Conservation (phyloP, 2,113 vertebrate species). For the Ranitomeya variabilis region DNA sequence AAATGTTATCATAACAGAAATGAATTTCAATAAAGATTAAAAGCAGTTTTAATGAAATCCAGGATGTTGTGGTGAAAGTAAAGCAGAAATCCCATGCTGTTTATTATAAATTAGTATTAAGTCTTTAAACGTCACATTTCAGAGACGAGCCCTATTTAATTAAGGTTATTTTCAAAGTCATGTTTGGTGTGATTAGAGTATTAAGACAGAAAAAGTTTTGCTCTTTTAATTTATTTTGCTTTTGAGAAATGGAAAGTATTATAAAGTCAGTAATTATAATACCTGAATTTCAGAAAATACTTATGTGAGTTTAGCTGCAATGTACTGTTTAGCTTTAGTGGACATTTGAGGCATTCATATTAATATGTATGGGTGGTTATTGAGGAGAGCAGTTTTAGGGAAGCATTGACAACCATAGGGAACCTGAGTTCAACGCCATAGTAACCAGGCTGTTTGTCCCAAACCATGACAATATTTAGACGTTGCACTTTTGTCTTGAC, state of each 20-base stretch:
- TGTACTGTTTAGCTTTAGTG: background rate
- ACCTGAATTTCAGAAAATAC: background rate
- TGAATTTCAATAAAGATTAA: conserved; percentile 51
- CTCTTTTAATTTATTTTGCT: background rate
- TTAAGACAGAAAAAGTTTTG: background rate
- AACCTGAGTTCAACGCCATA: too few species aligned
- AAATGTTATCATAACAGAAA: conserved; percentile 44
- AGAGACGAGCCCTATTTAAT: conserved; percentile 34
- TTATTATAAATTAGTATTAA: conserved; percentile 32
- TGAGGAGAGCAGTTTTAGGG: too few species aligned
- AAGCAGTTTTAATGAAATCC: conserved; percentile 30
- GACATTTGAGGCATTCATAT: too few species aligned
- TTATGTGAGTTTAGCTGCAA: background rate
- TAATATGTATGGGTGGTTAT: too few species aligned
- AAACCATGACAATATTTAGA: too few species aligned
- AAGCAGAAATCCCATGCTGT: conserved; percentile 40
- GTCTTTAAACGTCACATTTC: background rate
- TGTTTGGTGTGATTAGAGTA: background rate
- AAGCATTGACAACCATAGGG: too few species aligned
- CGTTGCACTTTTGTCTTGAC: too few species aligned
- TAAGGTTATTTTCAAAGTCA: conserved; percentile 38
- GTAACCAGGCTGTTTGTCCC: too few species aligned
- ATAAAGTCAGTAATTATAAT: background rate
- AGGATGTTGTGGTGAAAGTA: background rate
- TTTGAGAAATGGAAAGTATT: background rate